A percentile compares a stretch with the other conserved stretches of the same genome.
These are phyloP conservation scores for Lacerta viridis DNA, from an alignment of 2,797 vertebrate genomes.

Conservation along the genomic window DNA sequence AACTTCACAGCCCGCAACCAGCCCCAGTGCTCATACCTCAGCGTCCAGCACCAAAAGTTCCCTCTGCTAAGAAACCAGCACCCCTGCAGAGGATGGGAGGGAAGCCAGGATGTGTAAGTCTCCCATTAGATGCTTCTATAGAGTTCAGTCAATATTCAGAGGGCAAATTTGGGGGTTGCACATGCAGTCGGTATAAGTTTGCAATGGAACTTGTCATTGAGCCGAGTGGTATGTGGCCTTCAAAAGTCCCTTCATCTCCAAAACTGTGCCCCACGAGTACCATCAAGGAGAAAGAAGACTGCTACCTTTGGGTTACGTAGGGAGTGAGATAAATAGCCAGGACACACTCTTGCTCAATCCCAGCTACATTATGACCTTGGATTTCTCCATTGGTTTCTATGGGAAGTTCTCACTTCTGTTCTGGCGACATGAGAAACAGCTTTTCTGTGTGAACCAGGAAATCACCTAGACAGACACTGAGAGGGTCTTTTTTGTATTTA, in stretches of 20 bases:
- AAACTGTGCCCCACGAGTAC: not conserved
- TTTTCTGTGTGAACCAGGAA: not conserved
- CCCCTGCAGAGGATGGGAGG: constrained; percentile 67
- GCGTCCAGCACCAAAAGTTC: constrained; percentile 81
- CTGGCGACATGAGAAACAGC: not conserved
- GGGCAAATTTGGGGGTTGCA: not conserved
- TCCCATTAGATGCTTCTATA: not conserved
- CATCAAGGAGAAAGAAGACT: too few species aligned
- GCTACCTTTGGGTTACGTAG: too few species aligned
- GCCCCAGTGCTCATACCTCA: constrained; percentile 73
- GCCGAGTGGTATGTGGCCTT: not conserved
- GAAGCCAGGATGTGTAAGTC: constrained; percentile 74
- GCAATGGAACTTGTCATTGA: not conserved
- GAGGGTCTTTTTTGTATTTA: not conserved
- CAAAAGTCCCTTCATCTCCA: not conserved
- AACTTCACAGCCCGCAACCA: constrained; percentile 31
- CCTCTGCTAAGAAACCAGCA: constrained; percentile 76
- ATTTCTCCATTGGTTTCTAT: too few species aligned
- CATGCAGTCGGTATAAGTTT: not conserved
- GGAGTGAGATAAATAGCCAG: too few species aligned
- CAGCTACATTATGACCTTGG: too few species aligned
- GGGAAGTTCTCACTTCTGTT: too few species aligned
- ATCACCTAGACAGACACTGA: not conserved
- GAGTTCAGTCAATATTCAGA: not conserved
- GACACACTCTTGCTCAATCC: too few species aligned